Percentiles rank a stretch among this genome's conserved stretches.
These are phyloP conservation scores for Enteromius radiatus DNA, from an alignment of 2,797 vertebrate species.

Conservation along the genomic window DNA sequence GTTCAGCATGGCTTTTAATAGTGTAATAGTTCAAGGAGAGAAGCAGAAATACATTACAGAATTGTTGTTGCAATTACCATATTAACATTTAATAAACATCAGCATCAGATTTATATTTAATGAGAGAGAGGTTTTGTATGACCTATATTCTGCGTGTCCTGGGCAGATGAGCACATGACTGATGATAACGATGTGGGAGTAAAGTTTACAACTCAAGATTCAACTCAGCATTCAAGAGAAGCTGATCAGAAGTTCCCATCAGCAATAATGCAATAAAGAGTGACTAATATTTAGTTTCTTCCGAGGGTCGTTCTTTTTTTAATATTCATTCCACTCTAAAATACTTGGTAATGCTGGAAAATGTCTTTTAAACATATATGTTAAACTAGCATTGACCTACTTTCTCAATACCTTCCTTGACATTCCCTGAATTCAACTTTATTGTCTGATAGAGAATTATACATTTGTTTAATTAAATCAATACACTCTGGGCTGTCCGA, in stretches of 20 bases:
- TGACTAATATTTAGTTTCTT: constrained; percentile 10
- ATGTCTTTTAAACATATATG: not conserved
- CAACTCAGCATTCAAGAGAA: constrained; percentile 12
- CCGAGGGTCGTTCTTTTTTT: not conserved
- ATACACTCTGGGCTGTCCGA: not conserved
- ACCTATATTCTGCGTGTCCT: not conserved
- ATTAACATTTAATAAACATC: not conserved
- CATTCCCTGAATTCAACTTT: not conserved
- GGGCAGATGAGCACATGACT: not conserved
- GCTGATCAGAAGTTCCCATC: not conserved
- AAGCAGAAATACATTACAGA: not conserved
- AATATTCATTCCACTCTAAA: not conserved
- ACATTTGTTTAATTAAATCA: not conserved
- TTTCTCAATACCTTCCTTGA: not conserved
- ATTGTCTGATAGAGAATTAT: not conserved
- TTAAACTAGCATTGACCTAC: not conserved
- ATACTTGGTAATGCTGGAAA: not conserved
- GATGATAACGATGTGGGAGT: constrained; percentile 11
- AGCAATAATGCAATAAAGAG: not conserved
- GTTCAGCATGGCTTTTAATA: not conserved
- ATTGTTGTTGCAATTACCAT: not conserved
- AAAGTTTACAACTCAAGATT: not conserved
- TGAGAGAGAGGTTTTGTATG: not conserved
- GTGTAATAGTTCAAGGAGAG: not conserved
- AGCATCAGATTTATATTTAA: not conserved